Percentiles rank a stretch among this genome's conserved stretches.
Conservation (phyloP, 2,888 invertebrate genomes). For the Drosophila paracracens region DNA sequence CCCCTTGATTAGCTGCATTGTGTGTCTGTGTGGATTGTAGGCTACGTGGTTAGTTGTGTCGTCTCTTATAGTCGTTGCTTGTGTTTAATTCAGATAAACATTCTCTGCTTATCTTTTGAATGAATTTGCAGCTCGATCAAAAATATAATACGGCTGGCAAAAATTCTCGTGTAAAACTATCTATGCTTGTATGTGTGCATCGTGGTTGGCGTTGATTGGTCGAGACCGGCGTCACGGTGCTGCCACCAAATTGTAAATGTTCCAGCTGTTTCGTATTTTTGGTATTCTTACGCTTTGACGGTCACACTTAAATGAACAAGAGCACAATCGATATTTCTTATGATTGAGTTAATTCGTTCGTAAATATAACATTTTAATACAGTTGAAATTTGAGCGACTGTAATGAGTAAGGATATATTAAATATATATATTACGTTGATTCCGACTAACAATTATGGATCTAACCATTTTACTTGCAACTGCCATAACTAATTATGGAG, state of each 20-base stretch:
- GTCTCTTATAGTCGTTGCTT: background rate
- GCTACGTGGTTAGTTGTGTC: constrained; percentile 33
- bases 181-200: constrained; percentile 66
- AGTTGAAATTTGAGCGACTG: background rate
- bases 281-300: constrained; percentile 17
- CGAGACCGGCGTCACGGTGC: constrained; percentile 50
- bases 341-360: background rate
- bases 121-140: constrained; percentile 22
- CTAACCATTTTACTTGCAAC: background rate
- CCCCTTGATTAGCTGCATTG: constrained; percentile 68
- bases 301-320: constrained; percentile 17
- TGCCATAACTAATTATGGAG: background rate
- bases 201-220: constrained; percentile 82
- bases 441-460: too few relatives aligned
- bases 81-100: constrained; percentile 38
- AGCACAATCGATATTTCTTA: background rate
- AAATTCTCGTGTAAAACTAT: constrained; percentile 48
- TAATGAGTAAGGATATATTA: background rate
- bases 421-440: background rate
- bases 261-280: constrained; percentile 37
- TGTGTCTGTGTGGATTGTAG: constrained; percentile 15
- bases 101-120: constrained; percentile 37
- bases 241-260: constrained; percentile 28
- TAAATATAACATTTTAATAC: background rate
- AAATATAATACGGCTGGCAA: constrained; percentile 64